phyloP scores from a whole-genome alignment of 2,797 vertebrate species.

The Spondyliosoma cantharus region DNA sequence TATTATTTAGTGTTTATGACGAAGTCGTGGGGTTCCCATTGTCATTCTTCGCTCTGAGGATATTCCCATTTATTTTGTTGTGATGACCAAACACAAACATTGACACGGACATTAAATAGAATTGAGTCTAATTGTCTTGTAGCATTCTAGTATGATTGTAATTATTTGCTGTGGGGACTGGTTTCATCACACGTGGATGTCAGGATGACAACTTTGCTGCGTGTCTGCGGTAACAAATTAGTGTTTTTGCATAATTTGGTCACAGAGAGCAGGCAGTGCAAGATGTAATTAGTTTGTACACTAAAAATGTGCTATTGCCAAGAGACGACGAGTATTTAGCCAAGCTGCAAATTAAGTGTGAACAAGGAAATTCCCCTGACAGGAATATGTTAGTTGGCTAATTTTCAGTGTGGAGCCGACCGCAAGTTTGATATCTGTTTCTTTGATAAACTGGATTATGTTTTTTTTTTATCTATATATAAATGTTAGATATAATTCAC shows the following conservation, averaged over 20 bases:
- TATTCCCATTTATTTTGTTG: background rate
- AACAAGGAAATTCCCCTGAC: constrained; percentile 41
- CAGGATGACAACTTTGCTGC: background rate
- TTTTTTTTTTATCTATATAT: background rate
- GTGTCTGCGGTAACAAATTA: constrained; percentile 13
- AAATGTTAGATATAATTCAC: background rate
- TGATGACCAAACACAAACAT: background rate
- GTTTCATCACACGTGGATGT: constrained; percentile 10
- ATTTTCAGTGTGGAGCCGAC: background rate
- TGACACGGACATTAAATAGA: too few species aligned
- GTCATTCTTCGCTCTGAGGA: background rate
- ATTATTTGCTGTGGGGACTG: background rate
- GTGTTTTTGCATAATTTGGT: constrained; percentile 50
- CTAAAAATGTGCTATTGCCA: constrained; percentile 44
- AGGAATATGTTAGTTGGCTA: constrained; percentile 18
- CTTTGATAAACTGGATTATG: background rate
- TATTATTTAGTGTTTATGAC: constrained; percentile 17
- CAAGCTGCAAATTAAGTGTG: constrained; percentile 57
- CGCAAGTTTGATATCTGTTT: background rate
- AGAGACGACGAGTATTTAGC: constrained; percentile 39
- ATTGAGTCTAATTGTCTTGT: background rate
- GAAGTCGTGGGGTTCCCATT: background rate
- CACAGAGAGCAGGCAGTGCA: constrained; percentile 26
- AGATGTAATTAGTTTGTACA: constrained; percentile 55
- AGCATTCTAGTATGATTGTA: background rate